Evolutionary conservation across 2,113 vertebrate genomes (phyloP).

Genomic region (Colaptes auratus): DNA sequence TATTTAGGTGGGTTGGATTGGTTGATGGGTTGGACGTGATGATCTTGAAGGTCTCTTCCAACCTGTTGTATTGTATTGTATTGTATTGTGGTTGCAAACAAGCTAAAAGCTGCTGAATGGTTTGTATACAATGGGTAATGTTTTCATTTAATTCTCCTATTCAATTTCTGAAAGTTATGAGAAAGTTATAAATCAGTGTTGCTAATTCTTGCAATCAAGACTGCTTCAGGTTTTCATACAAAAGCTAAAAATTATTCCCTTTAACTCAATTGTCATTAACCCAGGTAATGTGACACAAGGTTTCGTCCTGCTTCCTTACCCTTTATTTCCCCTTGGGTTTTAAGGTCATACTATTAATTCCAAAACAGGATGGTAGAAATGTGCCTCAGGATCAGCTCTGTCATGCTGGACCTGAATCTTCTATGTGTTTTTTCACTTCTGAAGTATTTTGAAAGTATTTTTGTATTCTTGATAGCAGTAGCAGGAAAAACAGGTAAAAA

Average conservation of each 20-base stretch:
- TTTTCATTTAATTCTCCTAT: background rate
- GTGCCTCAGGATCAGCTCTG: background rate
- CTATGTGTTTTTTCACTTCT: background rate
- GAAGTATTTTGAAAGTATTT: background rate
- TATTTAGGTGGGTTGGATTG: too few species aligned
- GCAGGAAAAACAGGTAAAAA: background rate
- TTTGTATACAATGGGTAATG: background rate
- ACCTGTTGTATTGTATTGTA: too few species aligned
- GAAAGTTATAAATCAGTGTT: slow-evolving; percentile 18
- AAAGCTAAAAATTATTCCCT: slow-evolving; percentile 8
- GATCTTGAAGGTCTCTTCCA: too few species aligned
- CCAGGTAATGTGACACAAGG: background rate
- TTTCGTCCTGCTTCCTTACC: background rate
- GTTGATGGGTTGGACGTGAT: too few species aligned
- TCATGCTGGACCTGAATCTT: background rate
- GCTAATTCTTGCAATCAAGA: slow-evolving; percentile 23
- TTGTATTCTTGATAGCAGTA: background rate
- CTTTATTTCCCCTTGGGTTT: fast-evolving
- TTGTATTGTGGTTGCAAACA: slow-evolving; percentile 21
- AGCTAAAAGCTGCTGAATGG: slow-evolving; percentile 1
- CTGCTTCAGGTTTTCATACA: slow-evolving; percentile 14
- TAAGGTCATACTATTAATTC: background rate
- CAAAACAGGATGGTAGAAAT: background rate
- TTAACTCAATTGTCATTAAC: background rate
- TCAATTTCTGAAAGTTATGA: background rate